Evolutionary conservation across 2,113 vertebrate genomes (phyloP).

Genomic region (Tamias sibiricus): DNA sequence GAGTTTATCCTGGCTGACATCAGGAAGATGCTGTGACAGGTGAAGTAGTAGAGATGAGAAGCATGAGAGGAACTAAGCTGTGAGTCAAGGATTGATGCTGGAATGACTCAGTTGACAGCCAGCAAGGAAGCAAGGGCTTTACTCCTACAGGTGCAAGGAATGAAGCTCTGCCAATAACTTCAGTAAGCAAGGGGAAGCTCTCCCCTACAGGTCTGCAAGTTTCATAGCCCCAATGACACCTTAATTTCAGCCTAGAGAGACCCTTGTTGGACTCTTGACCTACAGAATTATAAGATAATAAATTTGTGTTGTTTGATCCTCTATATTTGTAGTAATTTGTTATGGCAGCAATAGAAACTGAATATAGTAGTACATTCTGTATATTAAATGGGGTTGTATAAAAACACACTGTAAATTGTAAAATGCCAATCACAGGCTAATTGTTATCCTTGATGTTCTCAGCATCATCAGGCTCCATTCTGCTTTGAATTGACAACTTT

Average conservation of each 20-base stretch:
- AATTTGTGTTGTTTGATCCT: not conserved
- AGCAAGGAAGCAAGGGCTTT: not conserved
- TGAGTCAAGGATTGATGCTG: not conserved
- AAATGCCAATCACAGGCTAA: not conserved
- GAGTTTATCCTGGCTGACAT: not conserved
- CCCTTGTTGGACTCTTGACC: not conserved
- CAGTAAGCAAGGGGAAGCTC: not conserved
- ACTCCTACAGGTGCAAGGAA: not conserved
- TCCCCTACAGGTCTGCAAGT: not conserved
- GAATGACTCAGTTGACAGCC: not conserved
- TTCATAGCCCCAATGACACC: not conserved
- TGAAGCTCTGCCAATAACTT: not conserved
- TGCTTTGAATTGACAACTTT: not conserved
- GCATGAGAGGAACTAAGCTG: not conserved
- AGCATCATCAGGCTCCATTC: not conserved
- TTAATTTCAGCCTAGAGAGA: not conserved
- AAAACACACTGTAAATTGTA: not conserved
- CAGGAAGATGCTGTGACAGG: not conserved
- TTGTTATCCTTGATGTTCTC: not conserved
- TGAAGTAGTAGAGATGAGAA: not conserved
- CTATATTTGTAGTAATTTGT: slow-evolving; percentile 7
- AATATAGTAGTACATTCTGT: not conserved
- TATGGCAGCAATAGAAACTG: not conserved
- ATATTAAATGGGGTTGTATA: not conserved
- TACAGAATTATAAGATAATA: not conserved